Percentiles rank a stretch among this genome's conserved stretches.
Evolutionary conservation across 2,888 invertebrate species (phyloP).

Genomic region (Latrodectus hesperus): DNA sequence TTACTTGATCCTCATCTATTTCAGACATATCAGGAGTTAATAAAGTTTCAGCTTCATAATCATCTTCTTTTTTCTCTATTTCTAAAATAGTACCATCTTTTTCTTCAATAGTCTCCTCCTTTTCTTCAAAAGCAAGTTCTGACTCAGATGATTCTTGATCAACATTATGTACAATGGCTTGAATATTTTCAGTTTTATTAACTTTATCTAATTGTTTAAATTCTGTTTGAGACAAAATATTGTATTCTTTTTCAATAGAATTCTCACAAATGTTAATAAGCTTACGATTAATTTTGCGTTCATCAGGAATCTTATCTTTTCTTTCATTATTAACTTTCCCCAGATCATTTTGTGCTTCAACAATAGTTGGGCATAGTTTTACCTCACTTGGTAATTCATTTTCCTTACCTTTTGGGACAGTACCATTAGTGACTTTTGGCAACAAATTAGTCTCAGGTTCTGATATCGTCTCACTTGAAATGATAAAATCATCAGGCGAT

Average conservation of each 20-base stretch:
- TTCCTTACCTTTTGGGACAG: constrained; percentile 48
- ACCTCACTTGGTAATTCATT: constrained; percentile 45
- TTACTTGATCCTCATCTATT: constrained; percentile 64
- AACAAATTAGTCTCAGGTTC: constrained; percentile 32
- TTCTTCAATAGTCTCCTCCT: constrained; percentile 36
- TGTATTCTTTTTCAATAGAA: constrained; percentile 53
- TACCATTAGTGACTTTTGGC: constrained; percentile 49
- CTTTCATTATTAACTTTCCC: constrained; percentile 51
- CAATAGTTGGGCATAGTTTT: constrained; percentile 8
- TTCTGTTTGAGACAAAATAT: constrained; percentile 39
- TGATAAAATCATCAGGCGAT: constrained; percentile 34
- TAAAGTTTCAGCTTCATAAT: constrained; percentile 70
- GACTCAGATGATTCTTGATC: constrained; percentile 70
- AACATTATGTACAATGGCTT: constrained; percentile 53
- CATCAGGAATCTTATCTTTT: constrained; percentile 54
- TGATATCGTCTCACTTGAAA: constrained; percentile 25
- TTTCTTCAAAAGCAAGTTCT: constrained; percentile 62
- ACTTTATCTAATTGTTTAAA: constrained; percentile 26
- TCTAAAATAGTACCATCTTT: constrained; percentile 9
- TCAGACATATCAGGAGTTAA: constrained; percentile 70
- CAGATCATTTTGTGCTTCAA: constrained; percentile 58
- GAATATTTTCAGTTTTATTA: constrained; percentile 50
- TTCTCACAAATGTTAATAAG: constrained; percentile 55
- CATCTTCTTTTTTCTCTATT: constrained; percentile 61
- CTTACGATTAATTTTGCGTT: constrained; percentile 49